Evolutionary conservation across 1,140 invertebrate species (phyloP), one percentile per base, ranked within the genome.

Genomic region (Oscheius sp.): DNA sequence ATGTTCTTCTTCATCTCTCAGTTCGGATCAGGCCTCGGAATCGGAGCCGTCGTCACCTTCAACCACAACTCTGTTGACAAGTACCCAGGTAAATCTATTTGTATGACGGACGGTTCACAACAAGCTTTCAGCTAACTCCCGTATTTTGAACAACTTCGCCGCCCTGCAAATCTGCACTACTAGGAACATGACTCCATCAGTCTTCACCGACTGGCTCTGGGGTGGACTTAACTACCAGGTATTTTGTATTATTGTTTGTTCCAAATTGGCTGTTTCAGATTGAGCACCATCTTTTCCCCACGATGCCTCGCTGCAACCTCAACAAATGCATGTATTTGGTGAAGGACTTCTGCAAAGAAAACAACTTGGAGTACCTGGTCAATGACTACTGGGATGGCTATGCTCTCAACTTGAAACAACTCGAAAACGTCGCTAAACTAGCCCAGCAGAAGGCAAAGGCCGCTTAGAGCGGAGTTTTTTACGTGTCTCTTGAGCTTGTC

Each of bases 211-310:
- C 52, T 85, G 85, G 82, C 78, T 85, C 26, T 84, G 82, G 79
- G 83, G 83, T 28, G 83, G 83, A 32, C 67, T 84, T 15, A 84
- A 84, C 65, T 85, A 85, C 65, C 80, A 82, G n/a, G n/a, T n/a
- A n/a, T 73, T 76, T 42, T 23, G 3, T 62, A 34, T 2, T 26
- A 34, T 20, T 32, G 2, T 7, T 1, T 13, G 2, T 10, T 0
- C n/a, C 4, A 62, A 62, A 15, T 23, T 23, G 13, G 4, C 61
- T 63, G 77, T 65, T n/a, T n/a, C 45, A 81, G 78, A 84, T 84
- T 52, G 83, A 84, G 72, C 83, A 84, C 64, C 83, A 84, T 67
- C 65, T 84, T 26, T 84, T 84, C 76, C 83, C 83, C 35, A 83
- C 81, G 38, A 84, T 83, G 81, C 81, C 81, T 38, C 68, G 81